phyloP scores from a whole-genome alignment of 1,140 invertebrate species.

The Acyrthosiphon pisum region DNA sequence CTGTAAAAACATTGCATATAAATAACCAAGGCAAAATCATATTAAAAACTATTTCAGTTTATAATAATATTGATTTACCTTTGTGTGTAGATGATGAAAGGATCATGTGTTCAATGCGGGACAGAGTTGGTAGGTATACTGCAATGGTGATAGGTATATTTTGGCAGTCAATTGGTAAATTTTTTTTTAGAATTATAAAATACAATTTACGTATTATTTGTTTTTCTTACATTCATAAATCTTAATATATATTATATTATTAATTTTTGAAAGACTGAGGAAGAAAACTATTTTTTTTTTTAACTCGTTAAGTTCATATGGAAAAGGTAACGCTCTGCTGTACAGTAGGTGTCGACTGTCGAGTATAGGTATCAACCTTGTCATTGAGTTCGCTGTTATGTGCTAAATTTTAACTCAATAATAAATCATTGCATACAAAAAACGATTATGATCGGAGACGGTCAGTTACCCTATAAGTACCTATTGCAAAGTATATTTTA shows the following conservation, averaged over 20 bases:
- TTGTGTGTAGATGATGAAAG: background rate
- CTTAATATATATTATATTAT: background rate
- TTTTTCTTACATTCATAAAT: background rate
- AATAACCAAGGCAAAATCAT: background rate
- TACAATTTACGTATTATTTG: background rate
- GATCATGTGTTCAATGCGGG: background rate
- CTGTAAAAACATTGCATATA: background rate
- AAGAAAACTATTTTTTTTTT: background rate
- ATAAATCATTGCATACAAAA: background rate
- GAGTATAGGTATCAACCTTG: background rate
- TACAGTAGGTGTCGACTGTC: background rate
- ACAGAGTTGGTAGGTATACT: no score
- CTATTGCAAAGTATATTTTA: background rate
- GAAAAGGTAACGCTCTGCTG: background rate
- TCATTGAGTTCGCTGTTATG: background rate
- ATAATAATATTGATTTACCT: background rate
- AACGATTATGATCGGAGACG: background rate
- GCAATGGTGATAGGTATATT: background rate
- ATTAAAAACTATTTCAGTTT: background rate
- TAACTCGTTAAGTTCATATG: background rate
- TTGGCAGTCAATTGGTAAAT: background rate
- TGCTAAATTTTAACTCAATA: background rate
- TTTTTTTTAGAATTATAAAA: background rate
- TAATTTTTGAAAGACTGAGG: background rate
- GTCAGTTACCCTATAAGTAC: background rate